Evolutionary conservation across 2,113 vertebrate genomes (phyloP), one percentile per base, ranked within the genome.

Genomic region (Peromyscus polionotus): DNA sequence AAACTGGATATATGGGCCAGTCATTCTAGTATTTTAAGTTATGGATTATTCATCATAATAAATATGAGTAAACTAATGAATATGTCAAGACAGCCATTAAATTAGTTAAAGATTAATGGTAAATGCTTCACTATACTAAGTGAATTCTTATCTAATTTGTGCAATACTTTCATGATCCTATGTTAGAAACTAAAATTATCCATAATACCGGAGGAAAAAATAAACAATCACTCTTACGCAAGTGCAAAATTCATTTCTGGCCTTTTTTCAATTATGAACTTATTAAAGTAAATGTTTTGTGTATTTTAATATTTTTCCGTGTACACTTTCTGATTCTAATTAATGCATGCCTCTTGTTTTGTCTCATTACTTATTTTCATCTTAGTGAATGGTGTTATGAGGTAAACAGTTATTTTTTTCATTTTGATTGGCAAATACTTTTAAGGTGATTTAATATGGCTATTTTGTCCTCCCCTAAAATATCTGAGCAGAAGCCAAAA

Each of bases 91-190:
- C 22, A 65, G 24, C 76, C 36, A 91, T 54, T 48, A 42, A 11
- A 59, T 94, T 11, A 93, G 84, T 88, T 95, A 87, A 42, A 88
- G 17, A 63, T 22, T 93, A 93, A 86, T 94, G 20, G 59, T 68
- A 89, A 67, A 42, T 63, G 39, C 11, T 16, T 94, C 26, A 94
- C 16, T 68, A 22, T 1, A 59, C 63, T 94, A 67, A 96, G 17
- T 76, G 95, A 81, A 89, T 97, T 84, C n/a, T 70, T 94, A 59
- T 67, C 31, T 93, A 59, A 77, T 88, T 86, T 42, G 79, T 90
- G 28, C 80, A 93, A 92, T 61, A 19, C 1, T 83, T 80, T 88
- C 16, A 45, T 2, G 61, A 57, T 4, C 19, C 7, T 68, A 31
- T 70, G 16, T 33, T 28, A 76, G 13, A 90, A 95, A 51, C 3